A percentile compares a stretch with the other conserved stretches of the same genome.
phyloP scores from a whole-genome alignment of 2,797 vertebrate species.

The Mus caroli region DNA sequence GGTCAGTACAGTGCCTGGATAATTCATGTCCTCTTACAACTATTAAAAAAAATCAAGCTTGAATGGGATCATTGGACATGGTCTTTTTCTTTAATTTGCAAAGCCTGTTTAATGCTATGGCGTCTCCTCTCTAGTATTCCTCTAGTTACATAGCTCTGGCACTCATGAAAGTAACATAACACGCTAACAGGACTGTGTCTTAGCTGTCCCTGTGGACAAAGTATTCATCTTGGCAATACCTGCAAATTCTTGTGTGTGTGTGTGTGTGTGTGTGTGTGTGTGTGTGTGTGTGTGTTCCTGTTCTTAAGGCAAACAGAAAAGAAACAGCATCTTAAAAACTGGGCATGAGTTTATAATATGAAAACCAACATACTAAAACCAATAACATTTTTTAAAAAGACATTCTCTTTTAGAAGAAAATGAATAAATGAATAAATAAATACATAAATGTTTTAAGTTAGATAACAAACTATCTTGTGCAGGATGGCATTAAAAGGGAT shows the following conservation, averaged over 20 bases:
- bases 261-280: neutral
- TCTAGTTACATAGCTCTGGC: conserved; percentile 49
- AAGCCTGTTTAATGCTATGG: conserved; percentile 70
- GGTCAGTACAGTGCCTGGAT: neutral
- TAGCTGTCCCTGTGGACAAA: conserved; percentile 67
- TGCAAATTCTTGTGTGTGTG: neutral
- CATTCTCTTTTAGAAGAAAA: neutral
- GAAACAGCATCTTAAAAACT: conserved; percentile 37
- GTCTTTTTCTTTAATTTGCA: conserved; percentile 68
- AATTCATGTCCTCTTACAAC: neutral
- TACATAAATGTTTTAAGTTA: neutral
- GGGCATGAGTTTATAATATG: conserved; percentile 39
- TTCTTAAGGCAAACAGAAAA: conserved; percentile 22
- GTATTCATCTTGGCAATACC: conserved; percentile 61
- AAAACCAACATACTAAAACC: conserved; percentile 15
- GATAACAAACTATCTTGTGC: conserved; percentile 16
- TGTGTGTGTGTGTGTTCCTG: neutral
- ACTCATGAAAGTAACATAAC: conserved; percentile 59
- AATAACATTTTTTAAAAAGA: conserved; percentile 21
- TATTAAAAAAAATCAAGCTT: conserved; percentile 62
- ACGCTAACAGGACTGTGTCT: conserved; percentile 63
- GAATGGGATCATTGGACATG: neutral
- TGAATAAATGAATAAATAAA: neutral
- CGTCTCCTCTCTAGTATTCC: conserved; percentile 48
- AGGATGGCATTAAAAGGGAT: conserved; percentile 44